phyloP scores from a whole-genome alignment of 2,888 invertebrate genomes.

The Agrotis segetum region DNA sequence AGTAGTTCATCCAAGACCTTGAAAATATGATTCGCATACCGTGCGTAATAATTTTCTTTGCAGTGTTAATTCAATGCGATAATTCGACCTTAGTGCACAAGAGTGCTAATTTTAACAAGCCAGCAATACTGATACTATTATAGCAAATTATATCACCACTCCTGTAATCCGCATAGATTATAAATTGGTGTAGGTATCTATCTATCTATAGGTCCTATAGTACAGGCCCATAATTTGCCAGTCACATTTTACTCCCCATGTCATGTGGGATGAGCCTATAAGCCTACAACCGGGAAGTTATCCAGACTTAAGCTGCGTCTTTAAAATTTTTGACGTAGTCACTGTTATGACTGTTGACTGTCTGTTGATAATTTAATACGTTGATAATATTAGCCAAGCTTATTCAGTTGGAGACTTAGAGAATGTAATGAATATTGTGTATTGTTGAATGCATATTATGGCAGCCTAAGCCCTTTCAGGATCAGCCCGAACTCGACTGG shows the following conservation, averaged over 20 bases:
- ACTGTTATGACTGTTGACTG: no score
- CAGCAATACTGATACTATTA: neutral
- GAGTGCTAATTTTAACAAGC: constrained; percentile 8
- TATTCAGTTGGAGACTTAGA: constrained; percentile 3
- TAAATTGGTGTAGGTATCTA: no score
- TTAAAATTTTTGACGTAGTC: neutral
- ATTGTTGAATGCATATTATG: neutral
- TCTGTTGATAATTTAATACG: neutral
- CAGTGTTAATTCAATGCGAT: constrained; percentile 33
- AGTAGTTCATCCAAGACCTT: constrained; percentile 27
- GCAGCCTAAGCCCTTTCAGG: neutral
- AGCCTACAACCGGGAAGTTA: neutral
- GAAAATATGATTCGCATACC: neutral
- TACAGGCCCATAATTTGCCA: neutral
- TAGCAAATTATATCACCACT: neutral
- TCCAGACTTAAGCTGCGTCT: neutral
- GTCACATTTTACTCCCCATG: neutral
- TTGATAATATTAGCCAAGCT: constrained; percentile 14
- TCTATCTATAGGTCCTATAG: neutral
- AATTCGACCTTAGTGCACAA: constrained; percentile 15
- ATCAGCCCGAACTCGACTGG: no score
- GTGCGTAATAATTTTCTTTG: constrained; percentile 31
- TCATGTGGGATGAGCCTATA: neutral
- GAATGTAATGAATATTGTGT: neutral
- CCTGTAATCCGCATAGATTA: neutral